Evolutionary conservation across 2,888 invertebrate genomes (phyloP).

Genomic region (Pachliopta kotzebuea): DNA sequence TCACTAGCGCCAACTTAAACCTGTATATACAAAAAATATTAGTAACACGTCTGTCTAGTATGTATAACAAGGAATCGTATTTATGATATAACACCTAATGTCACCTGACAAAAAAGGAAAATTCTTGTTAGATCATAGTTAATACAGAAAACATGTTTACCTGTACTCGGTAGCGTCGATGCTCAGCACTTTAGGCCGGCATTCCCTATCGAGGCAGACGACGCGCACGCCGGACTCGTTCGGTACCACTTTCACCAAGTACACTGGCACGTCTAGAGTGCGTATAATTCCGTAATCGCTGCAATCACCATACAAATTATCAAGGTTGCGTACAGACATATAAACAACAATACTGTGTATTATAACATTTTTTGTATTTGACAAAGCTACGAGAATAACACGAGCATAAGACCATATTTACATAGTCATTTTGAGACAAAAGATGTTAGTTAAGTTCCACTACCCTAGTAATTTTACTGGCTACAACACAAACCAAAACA

Average conservation of each 20-base stretch:
- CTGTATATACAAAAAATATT: constrained; percentile 39
- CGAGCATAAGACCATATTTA: too few relatives aligned
- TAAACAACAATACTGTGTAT: too few relatives aligned
- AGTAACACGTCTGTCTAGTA: background rate
- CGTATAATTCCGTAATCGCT: constrained; percentile 99
- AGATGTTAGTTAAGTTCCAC: too few relatives aligned
- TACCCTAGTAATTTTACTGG: too few relatives aligned
- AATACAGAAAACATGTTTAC: constrained; percentile 36
- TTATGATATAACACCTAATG: too few relatives aligned
- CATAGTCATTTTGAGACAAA: too few relatives aligned
- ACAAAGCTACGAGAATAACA: too few relatives aligned
- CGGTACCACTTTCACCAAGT: constrained; percentile 95
- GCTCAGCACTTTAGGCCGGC: constrained; percentile 92
- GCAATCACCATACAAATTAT: constrained; percentile 24
- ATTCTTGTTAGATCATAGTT: background rate
- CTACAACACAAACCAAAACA: too few relatives aligned
- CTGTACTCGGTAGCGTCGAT: constrained; percentile 99
- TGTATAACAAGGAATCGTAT: background rate
- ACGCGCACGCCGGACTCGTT: constrained; percentile 83
- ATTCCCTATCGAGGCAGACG: constrained; percentile 96
- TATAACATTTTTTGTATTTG: too few relatives aligned
- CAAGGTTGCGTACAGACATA: background rate
- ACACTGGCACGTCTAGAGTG: constrained; percentile 97
- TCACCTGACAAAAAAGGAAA: too few relatives aligned
- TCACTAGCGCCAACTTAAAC: constrained; percentile 97